Percentiles rank a stretch among this genome's conserved stretches.
phyloP scores from a whole-genome alignment of 2,888 invertebrate species.

The Drosophila borealis region DNA sequence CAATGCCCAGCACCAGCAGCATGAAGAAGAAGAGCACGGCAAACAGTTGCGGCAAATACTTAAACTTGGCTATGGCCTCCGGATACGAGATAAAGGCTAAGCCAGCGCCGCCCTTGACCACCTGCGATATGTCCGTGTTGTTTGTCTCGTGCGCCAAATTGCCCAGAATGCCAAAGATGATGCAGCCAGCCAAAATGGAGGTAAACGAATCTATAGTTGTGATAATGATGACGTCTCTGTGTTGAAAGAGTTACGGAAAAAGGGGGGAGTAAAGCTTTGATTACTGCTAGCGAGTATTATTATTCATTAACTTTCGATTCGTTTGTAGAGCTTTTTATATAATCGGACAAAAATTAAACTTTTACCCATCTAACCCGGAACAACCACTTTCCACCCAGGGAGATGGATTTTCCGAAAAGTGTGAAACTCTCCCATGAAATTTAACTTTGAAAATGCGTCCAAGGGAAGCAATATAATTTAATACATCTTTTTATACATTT shows the following conservation, averaged over 20 bases:
- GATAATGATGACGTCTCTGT: conserved; percentile 92
- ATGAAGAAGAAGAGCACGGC: conserved; percentile 87
- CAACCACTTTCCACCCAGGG: too few relatives aligned
- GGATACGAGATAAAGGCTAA: conserved; percentile 92
- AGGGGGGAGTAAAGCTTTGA: too few relatives aligned
- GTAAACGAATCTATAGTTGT: conserved; percentile 93
- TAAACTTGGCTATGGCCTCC: conserved; percentile 86
- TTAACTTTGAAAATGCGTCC: too few relatives aligned
- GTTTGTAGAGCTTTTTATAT: too few relatives aligned
- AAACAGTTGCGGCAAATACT: conserved; percentile 86
- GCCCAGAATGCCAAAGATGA: conserved; percentile 93
- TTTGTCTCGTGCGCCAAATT: conserved; percentile 90
- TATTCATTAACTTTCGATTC: too few relatives aligned
- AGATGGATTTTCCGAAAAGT: too few relatives aligned
- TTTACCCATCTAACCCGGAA: too few relatives aligned
- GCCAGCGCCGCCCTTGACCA: conserved; percentile 91
- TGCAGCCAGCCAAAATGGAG: conserved; percentile 92
- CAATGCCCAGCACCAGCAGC: conserved; percentile 86
- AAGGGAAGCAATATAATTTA: too few relatives aligned
- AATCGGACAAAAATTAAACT: too few relatives aligned
- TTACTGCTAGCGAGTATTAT: too few relatives aligned
- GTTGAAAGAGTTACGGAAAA: not conserved
- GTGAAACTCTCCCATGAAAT: too few relatives aligned
- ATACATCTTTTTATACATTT: too few relatives aligned
- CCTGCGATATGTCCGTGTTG: conserved; percentile 87